Conservation (phyloP, 2,888 invertebrate genomes). For the Acanthosepion lycidas region DNA sequence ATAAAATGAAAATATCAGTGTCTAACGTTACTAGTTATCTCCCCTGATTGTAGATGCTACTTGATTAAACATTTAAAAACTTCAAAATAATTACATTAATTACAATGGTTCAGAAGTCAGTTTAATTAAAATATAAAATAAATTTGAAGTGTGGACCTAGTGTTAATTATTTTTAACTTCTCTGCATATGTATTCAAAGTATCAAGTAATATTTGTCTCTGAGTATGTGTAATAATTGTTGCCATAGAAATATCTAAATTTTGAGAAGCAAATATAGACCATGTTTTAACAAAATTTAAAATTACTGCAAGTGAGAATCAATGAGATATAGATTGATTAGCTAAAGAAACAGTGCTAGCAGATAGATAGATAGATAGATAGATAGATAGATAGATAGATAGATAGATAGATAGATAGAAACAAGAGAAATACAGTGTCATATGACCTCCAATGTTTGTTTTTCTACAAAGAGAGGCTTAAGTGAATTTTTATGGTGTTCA, state of each 20-base stretch:
- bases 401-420: background rate
- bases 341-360: background rate
- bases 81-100: no score
- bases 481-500: background rate
- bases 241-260: background rate
- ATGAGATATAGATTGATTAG: background rate
- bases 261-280: background rate
- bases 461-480: background rate
- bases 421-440: conserved; percentile 17
- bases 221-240: background rate
- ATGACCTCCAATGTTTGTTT: background rate
- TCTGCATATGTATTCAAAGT: background rate
- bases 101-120: no score
- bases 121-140: no score
- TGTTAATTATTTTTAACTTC: background rate
- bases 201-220: background rate
- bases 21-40: no score
- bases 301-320: background rate
- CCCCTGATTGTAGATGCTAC: no score
- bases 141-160: no score
- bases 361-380: background rate
- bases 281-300: background rate
- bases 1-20: no score
- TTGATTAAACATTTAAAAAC: no score
- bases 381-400: background rate